Percentiles rank a stretch among this genome's conserved stretches.
phyloP scores from a whole-genome alignment of 2,888 invertebrate species.

The Cotesia congregata region DNA sequence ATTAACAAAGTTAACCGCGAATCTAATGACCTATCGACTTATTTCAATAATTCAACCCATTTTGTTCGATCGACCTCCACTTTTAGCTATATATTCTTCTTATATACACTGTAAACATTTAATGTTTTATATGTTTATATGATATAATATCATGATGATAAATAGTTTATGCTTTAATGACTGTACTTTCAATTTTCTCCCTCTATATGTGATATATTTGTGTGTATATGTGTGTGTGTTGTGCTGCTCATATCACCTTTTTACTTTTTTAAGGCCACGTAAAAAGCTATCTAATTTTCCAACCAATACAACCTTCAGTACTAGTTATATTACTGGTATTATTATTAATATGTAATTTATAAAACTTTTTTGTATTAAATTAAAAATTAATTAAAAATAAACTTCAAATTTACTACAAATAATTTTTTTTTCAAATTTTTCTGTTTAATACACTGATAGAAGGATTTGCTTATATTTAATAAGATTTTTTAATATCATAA shows the following conservation, averaged over 20 bases:
- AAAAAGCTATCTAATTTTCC: neutral
- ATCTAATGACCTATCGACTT: conserved; percentile 45
- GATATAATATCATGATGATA: neutral
- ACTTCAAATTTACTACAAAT: too few species aligned
- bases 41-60: conserved; percentile 48
- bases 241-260: neutral
- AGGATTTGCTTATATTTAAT: too few species aligned
- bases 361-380: neutral
- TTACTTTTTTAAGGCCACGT: neutral
- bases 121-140: neutral
- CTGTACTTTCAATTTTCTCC: conserved; percentile 2
- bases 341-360: neutral
- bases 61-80: conserved; percentile 46
- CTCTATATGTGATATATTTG: neutral
- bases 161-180: neutral
- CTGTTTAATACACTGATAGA: too few species aligned
- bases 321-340: neutral
- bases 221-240: too few species aligned
- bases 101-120: conserved; percentile 5
- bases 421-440: too few species aligned
- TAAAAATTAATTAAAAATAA: neutral
- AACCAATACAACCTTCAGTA: neutral
- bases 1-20: conserved; percentile 21
- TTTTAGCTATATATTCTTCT: neutral
- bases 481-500: too few species aligned